Evolutionary conservation across 1,140 invertebrate genomes (phyloP).

Genomic region (Caenorhabditis remanei): DNA sequence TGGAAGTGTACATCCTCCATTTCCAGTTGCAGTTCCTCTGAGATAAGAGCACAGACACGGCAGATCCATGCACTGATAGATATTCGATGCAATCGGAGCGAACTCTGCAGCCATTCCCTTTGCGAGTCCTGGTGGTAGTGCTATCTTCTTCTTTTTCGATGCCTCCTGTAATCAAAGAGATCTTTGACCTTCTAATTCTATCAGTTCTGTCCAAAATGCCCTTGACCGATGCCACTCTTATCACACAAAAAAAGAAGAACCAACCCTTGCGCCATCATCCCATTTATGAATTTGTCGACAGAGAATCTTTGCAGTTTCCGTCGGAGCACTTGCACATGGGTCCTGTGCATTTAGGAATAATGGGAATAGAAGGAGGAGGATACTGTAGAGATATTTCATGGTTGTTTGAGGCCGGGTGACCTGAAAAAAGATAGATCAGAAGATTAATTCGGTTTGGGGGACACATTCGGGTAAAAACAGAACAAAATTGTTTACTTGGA

Average conservation of each 20-base stretch:
- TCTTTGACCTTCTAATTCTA: background rate
- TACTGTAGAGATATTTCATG: background rate
- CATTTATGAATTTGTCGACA: constrained; percentile 74
- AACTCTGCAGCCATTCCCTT: constrained; percentile 66
- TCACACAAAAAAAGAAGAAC: constrained; percentile 33
- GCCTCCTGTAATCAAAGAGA: constrained; percentile 53
- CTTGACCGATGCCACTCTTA: background rate
- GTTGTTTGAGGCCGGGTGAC: constrained; percentile 11
- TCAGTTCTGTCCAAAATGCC: background rate
- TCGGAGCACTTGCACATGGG: constrained; percentile 70
- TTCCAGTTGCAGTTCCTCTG: constrained; percentile 64
- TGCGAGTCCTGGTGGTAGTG: constrained; percentile 63
- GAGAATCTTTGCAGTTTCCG: constrained; percentile 68
- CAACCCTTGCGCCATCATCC: constrained; percentile 72
- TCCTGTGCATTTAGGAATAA: background rate
- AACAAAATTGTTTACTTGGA: background rate
- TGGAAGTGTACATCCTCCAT: constrained; percentile 66
- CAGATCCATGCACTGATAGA: constrained; percentile 69
- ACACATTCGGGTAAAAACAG: background rate
- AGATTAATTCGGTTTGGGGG: background rate
- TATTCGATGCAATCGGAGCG: constrained; percentile 64
- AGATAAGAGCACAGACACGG: constrained; percentile 66
- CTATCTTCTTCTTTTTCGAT: constrained; percentile 61
- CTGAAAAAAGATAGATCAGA: background rate
- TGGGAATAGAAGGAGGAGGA: background rate